These are phyloP conservation scores for Cinclus cinclus DNA, from an alignment of 2,113 vertebrate genomes.

Conservation along the genomic window DNA sequence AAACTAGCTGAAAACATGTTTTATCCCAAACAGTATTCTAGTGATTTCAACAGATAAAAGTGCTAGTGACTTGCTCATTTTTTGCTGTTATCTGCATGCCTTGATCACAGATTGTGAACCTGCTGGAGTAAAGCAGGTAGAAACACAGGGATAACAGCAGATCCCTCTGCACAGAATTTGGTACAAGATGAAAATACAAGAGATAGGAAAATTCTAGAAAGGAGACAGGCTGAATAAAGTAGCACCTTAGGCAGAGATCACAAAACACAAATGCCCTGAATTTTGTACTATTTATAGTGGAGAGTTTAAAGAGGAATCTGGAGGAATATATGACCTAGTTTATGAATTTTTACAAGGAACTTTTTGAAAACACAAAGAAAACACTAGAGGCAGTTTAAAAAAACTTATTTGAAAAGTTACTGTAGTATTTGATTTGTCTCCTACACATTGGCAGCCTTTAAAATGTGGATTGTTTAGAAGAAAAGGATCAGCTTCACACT, in stretches of 20 bases:
- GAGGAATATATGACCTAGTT: not conserved
- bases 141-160: not conserved
- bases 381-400: not conserved
- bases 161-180: not conserved
- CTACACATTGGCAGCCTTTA: not conserved
- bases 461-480: not conserved
- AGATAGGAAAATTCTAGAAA: not conserved
- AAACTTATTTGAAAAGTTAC: not conserved
- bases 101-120: not conserved
- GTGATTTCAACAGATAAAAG: not conserved
- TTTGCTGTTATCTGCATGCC: not conserved
- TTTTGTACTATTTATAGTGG: not conserved
- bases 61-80: not conserved
- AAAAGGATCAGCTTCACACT: not conserved
- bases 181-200: not conserved
- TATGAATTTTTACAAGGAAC: not conserved
- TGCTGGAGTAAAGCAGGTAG: not conserved
- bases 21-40: not conserved
- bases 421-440: not conserved
- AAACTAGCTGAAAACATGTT: not conserved
- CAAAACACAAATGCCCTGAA: not conserved
- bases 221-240: not conserved
- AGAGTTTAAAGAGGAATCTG: not conserved
- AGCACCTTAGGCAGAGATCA: not conserved
- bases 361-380: not conserved